Evolutionary conservation across 2,888 invertebrate genomes (phyloP).

Genomic region (Cryptocephalus primarius): DNA sequence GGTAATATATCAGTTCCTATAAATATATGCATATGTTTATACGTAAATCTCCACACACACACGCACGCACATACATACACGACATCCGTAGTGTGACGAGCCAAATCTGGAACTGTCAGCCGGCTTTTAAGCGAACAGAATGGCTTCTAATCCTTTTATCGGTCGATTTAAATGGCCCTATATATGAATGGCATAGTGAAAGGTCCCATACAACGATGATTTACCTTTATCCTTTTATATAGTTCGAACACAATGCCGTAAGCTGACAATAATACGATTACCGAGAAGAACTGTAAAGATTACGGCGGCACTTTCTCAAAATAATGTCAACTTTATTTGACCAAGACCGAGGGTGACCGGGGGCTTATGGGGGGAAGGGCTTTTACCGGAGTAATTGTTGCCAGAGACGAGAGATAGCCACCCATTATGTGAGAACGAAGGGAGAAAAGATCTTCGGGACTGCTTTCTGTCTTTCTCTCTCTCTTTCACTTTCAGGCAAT

Average conservation of each 20-base stretch:
- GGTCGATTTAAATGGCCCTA: constrained; percentile 5
- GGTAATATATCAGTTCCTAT: too few species aligned
- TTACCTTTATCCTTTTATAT: constrained; percentile 13
- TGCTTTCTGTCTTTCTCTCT: too few species aligned
- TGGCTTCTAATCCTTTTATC: constrained; percentile 13
- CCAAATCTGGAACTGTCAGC: too few species aligned
- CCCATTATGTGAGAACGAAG: background rate
- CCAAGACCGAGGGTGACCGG: background rate
- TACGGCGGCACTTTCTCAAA: constrained; percentile 3
- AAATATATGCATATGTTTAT: too few species aligned
- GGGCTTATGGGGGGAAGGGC: background rate
- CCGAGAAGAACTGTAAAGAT: constrained; percentile 8
- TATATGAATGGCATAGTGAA: constrained; percentile 10
- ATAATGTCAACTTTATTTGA: background rate
- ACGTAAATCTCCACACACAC: too few species aligned
- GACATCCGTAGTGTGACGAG: too few species aligned
- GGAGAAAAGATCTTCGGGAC: too few species aligned
- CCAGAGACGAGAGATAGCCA: background rate
- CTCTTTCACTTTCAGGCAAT: too few species aligned
- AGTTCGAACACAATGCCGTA: constrained; percentile 10
- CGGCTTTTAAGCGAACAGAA: constrained; percentile 10
- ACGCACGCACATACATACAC: too few species aligned
- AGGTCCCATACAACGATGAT: constrained; percentile 11
- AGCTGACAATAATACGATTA: constrained; percentile 15
- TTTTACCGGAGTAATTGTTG: background rate